Conservation (phyloP, 1,140 invertebrate genomes). For the Anastrepha obliqua region DNA sequence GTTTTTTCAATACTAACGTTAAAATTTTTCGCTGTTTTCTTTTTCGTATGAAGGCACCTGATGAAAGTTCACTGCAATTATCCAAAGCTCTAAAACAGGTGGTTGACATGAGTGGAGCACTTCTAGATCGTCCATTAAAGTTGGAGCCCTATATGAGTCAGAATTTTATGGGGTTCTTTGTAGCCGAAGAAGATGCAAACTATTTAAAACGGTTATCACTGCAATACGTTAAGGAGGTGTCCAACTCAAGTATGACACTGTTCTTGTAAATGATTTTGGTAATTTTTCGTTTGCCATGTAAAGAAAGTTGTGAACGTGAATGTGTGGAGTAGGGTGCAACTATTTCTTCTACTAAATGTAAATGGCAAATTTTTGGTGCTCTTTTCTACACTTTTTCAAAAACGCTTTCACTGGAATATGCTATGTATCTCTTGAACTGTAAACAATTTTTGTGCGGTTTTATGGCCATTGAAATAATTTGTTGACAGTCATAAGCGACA, state of each 20-base stretch:
- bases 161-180: conserved; percentile 92
- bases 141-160: conserved; percentile 88
- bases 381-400: conserved; percentile 44
- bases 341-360: conserved; percentile 52
- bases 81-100: conserved; percentile 81
- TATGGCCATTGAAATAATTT: conserved; percentile 21
- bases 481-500: conserved; percentile 75
- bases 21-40: neutral
- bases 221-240: conserved; percentile 86
- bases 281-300: conserved; percentile 37
- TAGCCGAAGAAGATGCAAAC: conserved; percentile 85
- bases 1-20: no score
- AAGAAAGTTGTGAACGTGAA: conserved; percentile 56
- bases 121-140: conserved; percentile 79
- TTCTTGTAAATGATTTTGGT: conserved; percentile 3
- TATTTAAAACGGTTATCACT: conserved; percentile 84
- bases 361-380: conserved; percentile 45
- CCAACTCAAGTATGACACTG: conserved; percentile 79
- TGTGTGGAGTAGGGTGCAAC: neutral
- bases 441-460: neutral
- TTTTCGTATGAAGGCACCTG: conserved; percentile 78
- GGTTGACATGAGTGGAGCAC: conserved; percentile 80
- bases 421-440: neutral
- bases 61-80: conserved; percentile 82
- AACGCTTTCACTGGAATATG: conserved; percentile 44